phyloP scores from a whole-genome alignment of 2,888 invertebrate genomes.

The Dinocampus coccinellae region DNA sequence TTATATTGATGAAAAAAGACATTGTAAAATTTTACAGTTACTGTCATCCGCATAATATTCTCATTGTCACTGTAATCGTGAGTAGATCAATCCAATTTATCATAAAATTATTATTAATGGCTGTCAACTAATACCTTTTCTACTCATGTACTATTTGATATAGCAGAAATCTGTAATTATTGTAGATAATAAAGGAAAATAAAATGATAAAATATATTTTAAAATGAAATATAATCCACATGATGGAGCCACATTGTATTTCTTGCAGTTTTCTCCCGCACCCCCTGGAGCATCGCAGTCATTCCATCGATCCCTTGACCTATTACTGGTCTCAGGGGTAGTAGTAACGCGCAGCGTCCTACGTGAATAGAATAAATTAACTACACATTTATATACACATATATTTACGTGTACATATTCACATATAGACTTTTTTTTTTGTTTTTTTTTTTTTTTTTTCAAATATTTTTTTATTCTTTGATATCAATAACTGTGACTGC shows the following conservation, averaged over 20 bases:
- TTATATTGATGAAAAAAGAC: neutral
- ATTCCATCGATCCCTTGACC: constrained; percentile 25
- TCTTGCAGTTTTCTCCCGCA: constrained; percentile 17
- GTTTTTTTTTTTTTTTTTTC: neutral
- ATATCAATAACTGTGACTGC: neutral
- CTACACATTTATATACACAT: neutral
- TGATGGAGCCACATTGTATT: neutral
- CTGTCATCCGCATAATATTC: neutral
- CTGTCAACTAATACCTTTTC: neutral
- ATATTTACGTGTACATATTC: neutral
- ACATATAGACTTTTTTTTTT: neutral
- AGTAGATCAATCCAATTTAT: neutral
- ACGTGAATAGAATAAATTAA: constrained; percentile 17
- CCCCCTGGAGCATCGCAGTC: constrained; percentile 2
- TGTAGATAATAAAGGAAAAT: too few relatives aligned
- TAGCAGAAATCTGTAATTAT: neutral
- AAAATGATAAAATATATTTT: neutral
- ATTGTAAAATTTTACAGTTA: neutral
- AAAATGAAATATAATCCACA: neutral
- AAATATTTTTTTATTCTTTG: too few relatives aligned
- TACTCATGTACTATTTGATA: neutral
- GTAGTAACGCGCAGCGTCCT: neutral
- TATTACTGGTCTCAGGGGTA: neutral
- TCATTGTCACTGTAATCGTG: neutral
- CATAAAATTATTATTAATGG: neutral